Base-by-base conservation (phyloP, 2,113 vertebrate species). In the Tapirus terrestris region DNA sequence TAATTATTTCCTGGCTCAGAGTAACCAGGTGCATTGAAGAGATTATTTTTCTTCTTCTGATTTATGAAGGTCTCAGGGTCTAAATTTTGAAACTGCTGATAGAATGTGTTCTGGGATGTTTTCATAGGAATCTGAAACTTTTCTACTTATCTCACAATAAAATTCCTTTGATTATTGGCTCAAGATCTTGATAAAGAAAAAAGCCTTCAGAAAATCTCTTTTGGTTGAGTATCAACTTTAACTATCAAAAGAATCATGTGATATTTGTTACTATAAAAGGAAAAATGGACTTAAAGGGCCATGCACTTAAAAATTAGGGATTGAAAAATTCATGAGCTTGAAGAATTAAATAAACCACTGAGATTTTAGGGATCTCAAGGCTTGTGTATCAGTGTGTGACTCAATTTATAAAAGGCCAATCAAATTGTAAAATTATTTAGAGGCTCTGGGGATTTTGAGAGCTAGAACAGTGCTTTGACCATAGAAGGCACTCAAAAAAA, bases 1-100 rank as follows among this genome's bases (percentile, higher is more conserved):
- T 96, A 91, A 97, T 98, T 97, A 96, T 98, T 98, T 97, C 96
- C 96, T 63, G 85, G 94, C 96, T 91, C 53, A 10, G 60, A 84
- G 89, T 79, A 93, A 68, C 95, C 98, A 96, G 93, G 51, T 79
- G 93, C 96, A 1, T 92, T 16, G 58, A 86, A 68, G 70, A 97
- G 96, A 97, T 65, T 76, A 70, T 97, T 97, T 97, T 80, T 97
- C 96, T 94, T 91, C 96, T 60, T 96, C 58, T 94, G 89, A 27
- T 97, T 96, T 81, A 53, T 61, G 82, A 27, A 80, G 96, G 95
- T 97, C 97, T 97, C 80, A 1, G 70, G 89, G 96, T 97, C 97
- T 80, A 20, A 11, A 60, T 76, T 88, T 95, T 48, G 58, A 77
- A 97, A 95, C 68, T 56, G 97, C 95, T 96, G 58, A 85, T 4